These are phyloP conservation scores for Clivina fossor DNA, from an alignment of 2,888 invertebrate genomes.

Conservation along the genomic window DNA sequence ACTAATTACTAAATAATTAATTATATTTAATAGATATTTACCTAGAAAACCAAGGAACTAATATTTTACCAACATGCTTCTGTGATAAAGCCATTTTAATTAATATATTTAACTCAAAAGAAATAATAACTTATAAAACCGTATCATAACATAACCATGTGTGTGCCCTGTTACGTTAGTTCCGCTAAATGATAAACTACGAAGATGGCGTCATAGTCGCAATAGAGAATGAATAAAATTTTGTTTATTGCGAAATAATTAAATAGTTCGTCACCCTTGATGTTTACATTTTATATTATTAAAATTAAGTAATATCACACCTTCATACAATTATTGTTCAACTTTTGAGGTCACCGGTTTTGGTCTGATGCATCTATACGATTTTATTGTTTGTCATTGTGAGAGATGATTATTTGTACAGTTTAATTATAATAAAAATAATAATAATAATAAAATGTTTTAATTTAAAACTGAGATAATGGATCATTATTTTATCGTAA, in stretches of 20 bases:
- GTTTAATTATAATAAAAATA: too few species aligned
- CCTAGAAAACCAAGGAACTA: constrained; percentile 53
- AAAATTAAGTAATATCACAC: constrained; percentile 15
- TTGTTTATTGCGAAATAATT: constrained; percentile 7
- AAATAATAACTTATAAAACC: too few species aligned
- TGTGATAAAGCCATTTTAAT: constrained; percentile 48
- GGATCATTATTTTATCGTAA: too few species aligned
- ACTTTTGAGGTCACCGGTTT: constrained; percentile 18
- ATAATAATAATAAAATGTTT: too few species aligned
- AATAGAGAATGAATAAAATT: constrained; percentile 4
- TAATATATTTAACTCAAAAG: constrained; percentile 5
- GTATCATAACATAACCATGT: too few species aligned
- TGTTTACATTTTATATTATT: too few species aligned
- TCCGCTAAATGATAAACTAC: too few species aligned
- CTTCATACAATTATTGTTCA: constrained; percentile 11
- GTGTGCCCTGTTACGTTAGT: too few species aligned
- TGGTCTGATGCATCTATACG: constrained; percentile 10
- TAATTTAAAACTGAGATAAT: too few species aligned
- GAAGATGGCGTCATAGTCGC: constrained; percentile 5
- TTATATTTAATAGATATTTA: constrained; percentile 40
- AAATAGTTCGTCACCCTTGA: not conserved
- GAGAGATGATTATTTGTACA: not conserved
- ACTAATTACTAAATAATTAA: constrained; percentile 10
- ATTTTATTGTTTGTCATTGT: not conserved
- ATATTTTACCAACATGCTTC: constrained; percentile 45